Base-by-base conservation (phyloP, 2,888 invertebrate genomes). In the Elysia crispata region DNA sequence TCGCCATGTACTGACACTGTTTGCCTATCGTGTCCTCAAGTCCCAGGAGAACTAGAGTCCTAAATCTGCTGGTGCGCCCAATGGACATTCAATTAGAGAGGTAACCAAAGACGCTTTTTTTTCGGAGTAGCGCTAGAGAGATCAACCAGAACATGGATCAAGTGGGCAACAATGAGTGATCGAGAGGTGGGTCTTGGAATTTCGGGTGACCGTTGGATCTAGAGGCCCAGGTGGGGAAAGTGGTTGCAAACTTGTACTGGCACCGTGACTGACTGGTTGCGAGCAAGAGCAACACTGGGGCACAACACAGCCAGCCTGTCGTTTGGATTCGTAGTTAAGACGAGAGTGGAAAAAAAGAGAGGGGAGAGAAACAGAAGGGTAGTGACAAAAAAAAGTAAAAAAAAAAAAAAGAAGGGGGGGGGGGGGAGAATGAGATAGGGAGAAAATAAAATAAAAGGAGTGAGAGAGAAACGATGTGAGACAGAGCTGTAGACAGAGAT, bases 61-160 rank as follows among this genome's bases (percentile, higher is more conserved):
- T 49, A 41, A 41, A 41, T 41, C 41, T 50, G 49, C 66, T 41
- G 76, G 33, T 76, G 25, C 50, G 8, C 50, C 64, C 76, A 76
- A 30, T 31, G 13, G 31, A 13, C n/a, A 33, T 60, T n/a, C 62
- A 62, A 64, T 13, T n/a, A 64, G 33, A 23, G 33, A 18, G 30
- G 76, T 64, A 64, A 76, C 64, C 76, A 76, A 76, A 62, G 76
- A 62, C n/a, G 25, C 30, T 31, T 54, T 31, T 31, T 31, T 54
- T 31, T 31, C 33, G 30, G 41, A 41, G 11, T 11, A 41, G n/a
- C n/a, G n/a, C n/a, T n/a, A n/a, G 54, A 72, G 25, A 72, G 49
- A 50, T 8, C 41, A 20, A 50, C 1, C 49, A 23, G 23, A 49
- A 28, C 18, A 30, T 0, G n/a, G 13, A 30, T 8, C 13, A 5